Conservation (phyloP, 2,113 vertebrate genomes). For the Heterotilapia buettikoferi region DNA sequence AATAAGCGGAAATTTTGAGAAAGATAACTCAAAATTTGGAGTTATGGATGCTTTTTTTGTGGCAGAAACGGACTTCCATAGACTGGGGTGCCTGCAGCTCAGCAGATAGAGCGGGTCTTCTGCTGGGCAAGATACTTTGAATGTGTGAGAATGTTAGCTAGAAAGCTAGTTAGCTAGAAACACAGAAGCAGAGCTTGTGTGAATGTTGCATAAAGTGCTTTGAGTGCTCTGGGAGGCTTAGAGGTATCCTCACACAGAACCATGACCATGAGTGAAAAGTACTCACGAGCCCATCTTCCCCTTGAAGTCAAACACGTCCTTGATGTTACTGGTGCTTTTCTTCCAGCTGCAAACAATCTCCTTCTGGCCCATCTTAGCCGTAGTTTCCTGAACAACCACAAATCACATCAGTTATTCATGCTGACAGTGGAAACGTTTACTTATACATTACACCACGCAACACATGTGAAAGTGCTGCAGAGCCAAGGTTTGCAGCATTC, state of each 20-base stretch:
- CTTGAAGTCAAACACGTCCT: slow-evolving; percentile 88
- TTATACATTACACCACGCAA: neutral
- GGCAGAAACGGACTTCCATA: neutral
- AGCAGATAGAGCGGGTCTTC: neutral
- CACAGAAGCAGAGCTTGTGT: neutral
- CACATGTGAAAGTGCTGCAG: neutral
- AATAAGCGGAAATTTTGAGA: neutral
- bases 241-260: neutral
- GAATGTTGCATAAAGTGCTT: neutral
- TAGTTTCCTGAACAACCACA: slow-evolving; percentile 54
- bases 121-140: neutral
- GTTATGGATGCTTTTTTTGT: neutral
- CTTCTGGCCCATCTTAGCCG: slow-evolving; percentile 79
- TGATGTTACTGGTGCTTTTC: slow-evolving; percentile 86
- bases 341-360: slow-evolving; percentile 86
- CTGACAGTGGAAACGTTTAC: neutral
- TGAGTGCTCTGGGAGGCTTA: neutral
- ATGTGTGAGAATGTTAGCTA: neutral
- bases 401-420: neutral
- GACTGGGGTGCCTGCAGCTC: neutral
- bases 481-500: neutral
- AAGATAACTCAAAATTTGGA: neutral
- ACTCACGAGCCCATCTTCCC: slow-evolving; percentile 92
- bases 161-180: neutral
- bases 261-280: neutral